Base-by-base conservation (phyloP, 2,797 vertebrate species). In the Oryzias dopingdopingensis region DNA sequence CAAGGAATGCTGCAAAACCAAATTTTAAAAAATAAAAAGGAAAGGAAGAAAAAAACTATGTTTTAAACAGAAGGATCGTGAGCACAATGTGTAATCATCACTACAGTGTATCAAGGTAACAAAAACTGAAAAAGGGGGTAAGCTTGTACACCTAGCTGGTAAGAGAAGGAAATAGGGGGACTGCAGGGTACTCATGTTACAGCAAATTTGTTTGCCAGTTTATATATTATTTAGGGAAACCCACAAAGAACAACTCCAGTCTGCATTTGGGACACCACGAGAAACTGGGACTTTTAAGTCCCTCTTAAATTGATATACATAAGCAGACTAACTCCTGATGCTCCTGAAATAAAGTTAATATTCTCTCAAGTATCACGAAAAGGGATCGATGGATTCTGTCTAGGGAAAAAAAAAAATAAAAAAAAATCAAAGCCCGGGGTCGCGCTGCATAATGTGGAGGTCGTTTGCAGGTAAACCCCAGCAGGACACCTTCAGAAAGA, bases 51-150 rank as follows among this genome's bases (percentile, higher is more conserved):
- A 67, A 70, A 63, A 59, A 67, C 94, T 94, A 96, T 88, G 93
- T 95, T 93, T 92, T 37, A 37, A 96, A 97, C 93, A 96, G 94
- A 95, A 95, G 93, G 90, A 95, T 94, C 17, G 81, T 94, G 94
- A 95, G 93, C 94, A 98, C 94, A 96, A 96, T 93, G 93, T 94
- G 86, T 94, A 94, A 93, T 95, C 92, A 92, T 92, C 85, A 96
- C 94, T 97, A 97, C 94, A 95, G 94, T 94, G 92, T 95, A 91
- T 92, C 90, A 94, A 94, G 93, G 93, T 92, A 95, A 95, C 92
- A 94, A 92, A 94, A 95, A 93, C 94, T 92, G 93, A 94, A 92
- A 92, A 82, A 82, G 92, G 86, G 86, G 90, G 92, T 92, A 92
- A 93, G 92, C 83, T 84, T 84, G 77, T 79, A 86, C 83, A 88